Percentiles rank a stretch among this genome's conserved stretches.
phyloP scores from a whole-genome alignment of 2,888 invertebrate species.

The Acanthoscelides obtectus region DNA sequence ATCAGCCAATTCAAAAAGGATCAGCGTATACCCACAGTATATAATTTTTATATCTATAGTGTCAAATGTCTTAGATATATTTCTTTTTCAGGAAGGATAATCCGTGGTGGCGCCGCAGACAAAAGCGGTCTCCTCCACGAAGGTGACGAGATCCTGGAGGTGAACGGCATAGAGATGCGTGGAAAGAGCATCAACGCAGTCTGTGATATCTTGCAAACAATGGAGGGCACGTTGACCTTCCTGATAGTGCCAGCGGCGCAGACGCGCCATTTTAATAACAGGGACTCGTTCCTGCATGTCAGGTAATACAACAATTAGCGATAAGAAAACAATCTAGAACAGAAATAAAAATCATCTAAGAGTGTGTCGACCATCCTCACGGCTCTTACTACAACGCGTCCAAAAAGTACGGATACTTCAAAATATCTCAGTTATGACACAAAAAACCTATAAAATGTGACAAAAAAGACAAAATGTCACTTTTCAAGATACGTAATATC shows the following conservation, averaged over 20 bases:
- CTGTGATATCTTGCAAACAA: constrained; percentile 88
- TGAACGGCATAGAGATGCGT: constrained; percentile 92
- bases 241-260: constrained; percentile 75
- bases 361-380: too few species aligned
- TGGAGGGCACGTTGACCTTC: constrained; percentile 89
- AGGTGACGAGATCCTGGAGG: constrained; percentile 94
- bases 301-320: neutral
- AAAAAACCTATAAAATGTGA: too few species aligned
- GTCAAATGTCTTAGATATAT: constrained; percentile 1
- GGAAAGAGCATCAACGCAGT: constrained; percentile 97
- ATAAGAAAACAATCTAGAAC: too few species aligned
- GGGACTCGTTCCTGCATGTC: constrained; percentile 64
- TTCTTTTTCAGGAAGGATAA: constrained; percentile 65
- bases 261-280: constrained; percentile 26
- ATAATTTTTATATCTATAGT: too few species aligned
- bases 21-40: too few species aligned
- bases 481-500: too few species aligned
- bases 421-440: too few species aligned
- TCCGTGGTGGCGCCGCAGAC: constrained; percentile 94
- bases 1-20: too few species aligned
- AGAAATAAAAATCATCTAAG: too few species aligned
- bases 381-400: too few species aligned
- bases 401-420: too few species aligned
- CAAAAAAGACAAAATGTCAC: too few species aligned
- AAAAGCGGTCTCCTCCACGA: constrained; percentile 93